Evolutionary conservation across 2,797 vertebrate genomes (phyloP).

Genomic region (Spheniscus humboldti): DNA sequence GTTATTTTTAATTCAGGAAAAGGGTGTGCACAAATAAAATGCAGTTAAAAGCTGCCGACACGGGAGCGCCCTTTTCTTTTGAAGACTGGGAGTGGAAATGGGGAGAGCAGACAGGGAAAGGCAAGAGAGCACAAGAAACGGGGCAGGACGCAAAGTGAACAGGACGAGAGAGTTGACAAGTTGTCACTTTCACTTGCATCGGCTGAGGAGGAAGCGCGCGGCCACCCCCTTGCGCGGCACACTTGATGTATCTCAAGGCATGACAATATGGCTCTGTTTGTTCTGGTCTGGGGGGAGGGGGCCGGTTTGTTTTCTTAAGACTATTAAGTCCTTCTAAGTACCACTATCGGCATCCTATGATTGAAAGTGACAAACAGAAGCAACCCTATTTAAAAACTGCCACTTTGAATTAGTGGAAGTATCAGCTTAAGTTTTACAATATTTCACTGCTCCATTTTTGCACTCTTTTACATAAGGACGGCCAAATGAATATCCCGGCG

Average conservation of each 20-base stretch:
- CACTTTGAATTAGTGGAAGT: slow-evolving; percentile 73
- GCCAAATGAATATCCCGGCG: background rate
- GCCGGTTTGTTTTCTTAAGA: slow-evolving; percentile 74
- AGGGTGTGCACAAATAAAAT: background rate
- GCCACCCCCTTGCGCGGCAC: background rate
- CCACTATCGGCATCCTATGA: slow-evolving; percentile 68
- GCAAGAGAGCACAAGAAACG: slow-evolving; percentile 2
- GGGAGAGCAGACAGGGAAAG: slow-evolving; percentile 39
- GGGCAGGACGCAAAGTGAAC: slow-evolving; percentile 59
- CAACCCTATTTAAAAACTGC: slow-evolving; percentile 74
- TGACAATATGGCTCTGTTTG: slow-evolving; percentile 56
- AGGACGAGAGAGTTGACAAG: slow-evolving; percentile 61
- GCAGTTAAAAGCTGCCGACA: background rate
- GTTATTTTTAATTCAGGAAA: slow-evolving; percentile 7
- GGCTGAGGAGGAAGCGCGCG: background rate
- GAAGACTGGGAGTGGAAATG: background rate
- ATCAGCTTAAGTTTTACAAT: slow-evolving; percentile 65
- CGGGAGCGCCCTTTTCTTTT: background rate
- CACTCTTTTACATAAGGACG: slow-evolving; percentile 50
- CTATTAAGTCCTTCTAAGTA: slow-evolving; percentile 73
- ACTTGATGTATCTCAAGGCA: slow-evolving; percentile 63
- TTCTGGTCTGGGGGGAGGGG: slow-evolving; percentile 28
- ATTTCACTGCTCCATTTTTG: slow-evolving; percentile 58
- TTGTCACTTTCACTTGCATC: slow-evolving; percentile 60
- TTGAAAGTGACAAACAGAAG: slow-evolving; percentile 77